Evolutionary conservation across 1,140 invertebrate species (phyloP).

Genomic region (Trinorchestia longiramus): DNA sequence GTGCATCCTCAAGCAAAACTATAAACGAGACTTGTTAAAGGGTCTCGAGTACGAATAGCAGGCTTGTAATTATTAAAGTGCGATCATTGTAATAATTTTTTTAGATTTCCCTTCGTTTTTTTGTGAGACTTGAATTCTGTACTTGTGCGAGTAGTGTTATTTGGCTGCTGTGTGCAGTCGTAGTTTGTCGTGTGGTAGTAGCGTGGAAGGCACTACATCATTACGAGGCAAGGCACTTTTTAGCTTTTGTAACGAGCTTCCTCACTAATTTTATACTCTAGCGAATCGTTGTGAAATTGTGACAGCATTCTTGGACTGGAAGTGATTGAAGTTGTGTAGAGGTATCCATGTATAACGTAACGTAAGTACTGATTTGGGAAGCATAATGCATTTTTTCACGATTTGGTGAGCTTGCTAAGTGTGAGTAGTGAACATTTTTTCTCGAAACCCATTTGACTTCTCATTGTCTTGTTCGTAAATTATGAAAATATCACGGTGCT

Average conservation of each 20-base stretch:
- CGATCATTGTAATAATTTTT: neutral
- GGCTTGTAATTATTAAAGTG: neutral
- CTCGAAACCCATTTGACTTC: neutral
- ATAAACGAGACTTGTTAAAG: neutral
- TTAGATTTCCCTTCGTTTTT: neutral
- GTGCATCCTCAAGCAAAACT: conserved; percentile 3
- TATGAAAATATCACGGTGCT: neutral
- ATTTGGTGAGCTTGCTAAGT: neutral
- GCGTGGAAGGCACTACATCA: neutral
- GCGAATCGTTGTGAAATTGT: neutral
- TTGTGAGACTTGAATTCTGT: neutral
- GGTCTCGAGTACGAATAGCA: conserved; percentile 13
- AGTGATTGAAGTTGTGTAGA: neutral
- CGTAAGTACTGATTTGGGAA: neutral
- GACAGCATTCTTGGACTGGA: neutral
- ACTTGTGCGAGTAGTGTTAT: conserved; percentile 2
- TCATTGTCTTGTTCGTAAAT: neutral
- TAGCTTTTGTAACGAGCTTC: neutral
- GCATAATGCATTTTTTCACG: neutral
- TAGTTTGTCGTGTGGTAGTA: neutral
- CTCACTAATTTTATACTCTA: neutral
- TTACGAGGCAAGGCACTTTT: neutral
- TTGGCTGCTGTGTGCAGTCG: neutral
- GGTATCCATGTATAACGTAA: neutral
- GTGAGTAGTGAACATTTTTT: neutral